Evolutionary conservation across 2,888 invertebrate species (phyloP), one percentile per base, ranked within the genome.

Genomic region (Apeira syringaria): DNA sequence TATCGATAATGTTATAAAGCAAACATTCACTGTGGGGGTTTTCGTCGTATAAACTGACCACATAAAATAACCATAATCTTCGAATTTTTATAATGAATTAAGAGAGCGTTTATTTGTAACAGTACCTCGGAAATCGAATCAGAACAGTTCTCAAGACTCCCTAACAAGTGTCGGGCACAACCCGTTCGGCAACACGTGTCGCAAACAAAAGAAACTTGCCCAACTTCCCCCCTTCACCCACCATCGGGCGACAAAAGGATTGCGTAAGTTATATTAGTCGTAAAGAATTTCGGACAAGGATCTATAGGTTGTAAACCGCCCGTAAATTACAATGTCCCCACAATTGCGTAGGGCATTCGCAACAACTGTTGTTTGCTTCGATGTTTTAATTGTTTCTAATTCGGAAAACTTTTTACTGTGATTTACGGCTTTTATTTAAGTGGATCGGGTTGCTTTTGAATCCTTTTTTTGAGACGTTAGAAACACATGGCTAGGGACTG

Each of bases 331-430:
- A 85, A 86, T 83, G 80, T 80, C 78, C 81, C 79, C 83, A 82
- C 85, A 80, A 81, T 87, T 82, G 83, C 78, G 75, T 80, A 74
- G 80, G 81, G 81, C 86, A 87, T 88, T 87, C 61, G 79, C 75
- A 81, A 80, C 89, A 89, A 88, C 87, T 88, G 88, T 81, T 89
- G 87, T 88, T 88, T 82, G 80, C 79, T 79, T 75, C 78, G 72
- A 82, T 79, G 84, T 83, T 88, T 84, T 88, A 89, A 88, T 88
- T 86, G 88, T 87, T 82, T 75, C 79, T 85, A 87, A 88, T 86
- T 85, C 79, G 81, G 81, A 75, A 86, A 88, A 86, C 78, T 88
- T 87, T 83, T 74, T 64, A 68, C 59, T 59, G 66, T 82, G 80
- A 86, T 88, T 88, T 87, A 86, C 77, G 68, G 66, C 69, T 80